Base-by-base conservation (phyloP, 2,797 vertebrate species). In the Enteromius thamalakanensis region DNA sequence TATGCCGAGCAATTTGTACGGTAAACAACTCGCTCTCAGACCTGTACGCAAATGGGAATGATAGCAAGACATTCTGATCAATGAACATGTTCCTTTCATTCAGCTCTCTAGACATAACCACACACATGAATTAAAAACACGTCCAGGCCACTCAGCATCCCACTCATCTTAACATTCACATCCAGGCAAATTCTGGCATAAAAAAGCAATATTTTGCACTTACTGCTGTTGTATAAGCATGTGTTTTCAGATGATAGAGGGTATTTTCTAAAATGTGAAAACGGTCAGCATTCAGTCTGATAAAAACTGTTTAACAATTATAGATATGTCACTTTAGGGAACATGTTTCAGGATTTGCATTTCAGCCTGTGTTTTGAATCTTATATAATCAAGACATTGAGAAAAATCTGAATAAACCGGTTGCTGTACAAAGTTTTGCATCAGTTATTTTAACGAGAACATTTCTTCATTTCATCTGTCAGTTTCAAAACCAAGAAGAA, bases 21-120 rank as follows among this genome's bases (percentile, higher is more conserved):
- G 37, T 76, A 82, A 21, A 67, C 32, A 68, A 47, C 37, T 60
- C 14, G 2, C 40, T 69, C 51, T 7, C 74, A 60, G 37, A 26
- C 34, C 21, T 29, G 49, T 4, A 34, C 7, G 1, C 53, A 78
- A 77, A 21, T 37, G 21, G 15, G 10, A 49, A 60, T 4, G 14
- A 65, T 42, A 68, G 17, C 23, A 76, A 83, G 69, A 58, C 19
- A 15, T 11, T 15, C 68, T 17, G 17, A 60, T 81, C n/a, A 75
- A 75, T 65, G 58, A 34, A 19, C 21, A 1, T 49, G 60, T 10
- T 34, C 32, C n/a, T 32, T 67, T 82, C 6, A 75, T 42, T 40
- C 17, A 19, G n/a, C 32, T 67, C 15, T 55, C 15, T 53, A 75
- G 47, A 55, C 71, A 67, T 49, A 79, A 45, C 37, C 55, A 12